phyloP scores from a whole-genome alignment of 2,888 invertebrate genomes.

The Blomia tropicalis region DNA sequence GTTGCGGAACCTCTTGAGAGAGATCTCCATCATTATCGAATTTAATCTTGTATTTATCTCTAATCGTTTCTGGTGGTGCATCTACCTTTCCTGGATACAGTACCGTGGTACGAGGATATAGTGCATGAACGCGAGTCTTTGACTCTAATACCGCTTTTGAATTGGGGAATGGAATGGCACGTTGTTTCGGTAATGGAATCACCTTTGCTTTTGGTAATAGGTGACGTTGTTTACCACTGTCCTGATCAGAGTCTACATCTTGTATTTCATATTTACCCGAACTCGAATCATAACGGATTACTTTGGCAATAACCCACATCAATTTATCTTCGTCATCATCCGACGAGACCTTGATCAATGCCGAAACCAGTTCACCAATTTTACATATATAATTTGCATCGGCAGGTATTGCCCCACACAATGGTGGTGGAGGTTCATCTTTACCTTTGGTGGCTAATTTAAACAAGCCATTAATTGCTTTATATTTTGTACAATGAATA shows the following conservation, averaged over 20 bases:
- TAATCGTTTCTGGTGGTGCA: constrained; percentile 60
- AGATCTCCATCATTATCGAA: constrained; percentile 87
- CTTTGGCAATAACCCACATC: constrained; percentile 89
- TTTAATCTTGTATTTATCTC: constrained; percentile 79
- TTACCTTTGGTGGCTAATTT: no score
- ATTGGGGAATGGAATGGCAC: constrained; percentile 89
- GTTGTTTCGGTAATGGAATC: constrained; percentile 80
- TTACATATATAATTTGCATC: constrained; percentile 62
- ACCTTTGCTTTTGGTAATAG: constrained; percentile 65
- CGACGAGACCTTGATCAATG: constrained; percentile 52
- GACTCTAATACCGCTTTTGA: constrained; percentile 75
- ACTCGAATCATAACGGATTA: constrained; percentile 64
- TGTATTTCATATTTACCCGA: constrained; percentile 59
- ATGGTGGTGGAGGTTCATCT: constrained; percentile 65
- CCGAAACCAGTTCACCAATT: constrained; percentile 87
- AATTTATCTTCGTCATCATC: constrained; percentile 65
- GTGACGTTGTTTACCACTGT: constrained; percentile 70
- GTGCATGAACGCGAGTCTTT: constrained; percentile 78
- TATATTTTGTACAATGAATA: not conserved
- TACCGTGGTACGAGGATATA: constrained; percentile 97
- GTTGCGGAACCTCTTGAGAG: constrained; percentile 79
- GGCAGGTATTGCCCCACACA: constrained; percentile 74
- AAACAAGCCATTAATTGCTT: no score
- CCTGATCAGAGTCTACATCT: constrained; percentile 80
- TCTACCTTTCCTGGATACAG: constrained; percentile 90